phyloP scores from a whole-genome alignment of 2,797 vertebrate genomes.

The Myotis findleyi region DNA sequence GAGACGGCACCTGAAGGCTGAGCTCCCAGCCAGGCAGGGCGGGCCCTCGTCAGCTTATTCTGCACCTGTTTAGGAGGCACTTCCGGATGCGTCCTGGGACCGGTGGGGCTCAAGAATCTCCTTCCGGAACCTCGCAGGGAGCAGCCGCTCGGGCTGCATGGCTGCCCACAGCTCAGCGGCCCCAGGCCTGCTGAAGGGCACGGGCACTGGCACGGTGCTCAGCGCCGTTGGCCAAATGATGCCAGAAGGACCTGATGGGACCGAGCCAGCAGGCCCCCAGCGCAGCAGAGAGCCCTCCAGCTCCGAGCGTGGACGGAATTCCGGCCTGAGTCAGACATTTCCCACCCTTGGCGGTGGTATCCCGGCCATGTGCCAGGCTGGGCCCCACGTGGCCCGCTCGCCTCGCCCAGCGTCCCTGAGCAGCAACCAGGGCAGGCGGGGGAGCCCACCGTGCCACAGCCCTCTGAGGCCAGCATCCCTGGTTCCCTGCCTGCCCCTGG shows the following conservation, averaged over 20 bases:
- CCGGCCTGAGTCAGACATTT: neutral
- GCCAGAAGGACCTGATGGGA: neutral
- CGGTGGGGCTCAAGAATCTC: neutral
- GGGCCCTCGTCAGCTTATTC: fast-evolving
- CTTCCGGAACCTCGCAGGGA: neutral
- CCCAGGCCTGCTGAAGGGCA: neutral
- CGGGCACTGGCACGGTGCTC: fast-evolving
- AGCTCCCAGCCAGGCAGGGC: neutral
- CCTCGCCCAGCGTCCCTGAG: too few species aligned
- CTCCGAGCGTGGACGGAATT: neutral
- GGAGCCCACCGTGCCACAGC: too few species aligned
- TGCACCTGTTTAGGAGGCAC: neutral
- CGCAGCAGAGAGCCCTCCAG: neutral
- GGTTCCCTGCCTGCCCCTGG: too few species aligned
- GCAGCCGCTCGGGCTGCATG: fast-evolving
- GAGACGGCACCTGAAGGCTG: neutral
- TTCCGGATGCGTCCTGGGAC: neutral
- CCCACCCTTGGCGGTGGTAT: neutral
- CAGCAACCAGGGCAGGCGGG: too few species aligned
- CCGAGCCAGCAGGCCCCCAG: neutral
- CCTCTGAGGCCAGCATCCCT: too few species aligned
- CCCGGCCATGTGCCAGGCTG: neutral
- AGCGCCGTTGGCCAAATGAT: neutral
- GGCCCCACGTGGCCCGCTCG: neutral
- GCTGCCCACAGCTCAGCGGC: neutral